These are phyloP conservation scores for Gulo gulo DNA, from an alignment of 2,113 vertebrate species.

Conservation along the genomic window DNA sequence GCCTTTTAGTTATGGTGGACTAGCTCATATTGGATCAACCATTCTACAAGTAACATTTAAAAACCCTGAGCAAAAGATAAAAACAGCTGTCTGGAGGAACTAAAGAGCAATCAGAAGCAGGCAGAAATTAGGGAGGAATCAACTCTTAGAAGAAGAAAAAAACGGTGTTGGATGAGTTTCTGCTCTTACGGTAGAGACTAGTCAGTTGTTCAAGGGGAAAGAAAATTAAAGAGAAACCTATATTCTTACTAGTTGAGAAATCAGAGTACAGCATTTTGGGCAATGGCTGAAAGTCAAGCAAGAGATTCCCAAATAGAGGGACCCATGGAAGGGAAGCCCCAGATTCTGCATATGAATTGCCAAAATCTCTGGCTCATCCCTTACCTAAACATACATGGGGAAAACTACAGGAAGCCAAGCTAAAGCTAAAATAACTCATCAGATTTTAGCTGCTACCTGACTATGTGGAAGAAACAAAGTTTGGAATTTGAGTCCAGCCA, in stretches of 20 bases:
- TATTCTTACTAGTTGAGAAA: neutral
- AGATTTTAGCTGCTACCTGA: neutral
- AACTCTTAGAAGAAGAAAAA: neutral
- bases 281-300: neutral
- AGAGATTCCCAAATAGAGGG: neutral
- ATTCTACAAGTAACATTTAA: neutral
- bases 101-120: neutral
- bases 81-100: neutral
- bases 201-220: neutral
- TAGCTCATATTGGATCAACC: neutral
- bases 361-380: neutral
- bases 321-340: neutral
- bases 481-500: slow-evolving; percentile 13
- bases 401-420: neutral
- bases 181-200: neutral
- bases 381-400: neutral
- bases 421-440: neutral
- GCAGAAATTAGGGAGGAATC: neutral
- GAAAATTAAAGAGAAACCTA: neutral
- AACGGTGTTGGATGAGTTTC: neutral
- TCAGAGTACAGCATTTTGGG: neutral
- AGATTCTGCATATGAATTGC: neutral
- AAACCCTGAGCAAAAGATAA: neutral
- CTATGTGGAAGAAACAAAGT: neutral
- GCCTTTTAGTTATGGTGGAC: neutral